Evolutionary conservation across 2,113 vertebrate genomes (phyloP).

Genomic region (Uropsilus gracilis): DNA sequence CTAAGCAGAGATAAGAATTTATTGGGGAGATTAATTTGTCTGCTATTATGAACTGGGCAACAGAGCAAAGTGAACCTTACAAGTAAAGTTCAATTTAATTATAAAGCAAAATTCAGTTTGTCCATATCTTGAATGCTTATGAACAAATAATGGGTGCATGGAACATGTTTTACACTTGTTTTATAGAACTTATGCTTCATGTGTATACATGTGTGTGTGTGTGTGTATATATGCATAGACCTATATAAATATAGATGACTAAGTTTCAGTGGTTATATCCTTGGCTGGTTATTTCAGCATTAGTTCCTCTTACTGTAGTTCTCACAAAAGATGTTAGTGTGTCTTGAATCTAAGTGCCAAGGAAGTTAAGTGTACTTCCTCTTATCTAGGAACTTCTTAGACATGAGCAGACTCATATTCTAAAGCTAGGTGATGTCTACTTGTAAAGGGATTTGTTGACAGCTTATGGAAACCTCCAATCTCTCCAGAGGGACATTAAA

Average conservation of each 20-base stretch:
- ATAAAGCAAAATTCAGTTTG: no score
- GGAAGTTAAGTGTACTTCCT: not conserved
- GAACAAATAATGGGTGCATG: conserved; percentile 35
- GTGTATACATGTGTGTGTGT: not conserved
- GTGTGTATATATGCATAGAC: not conserved
- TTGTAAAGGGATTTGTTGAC: not conserved
- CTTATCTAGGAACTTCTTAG: not conserved
- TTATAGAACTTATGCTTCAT: not conserved
- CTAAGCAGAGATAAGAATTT: conserved; percentile 25
- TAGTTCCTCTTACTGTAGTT: conserved; percentile 26
- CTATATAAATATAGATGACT: conserved; percentile 21
- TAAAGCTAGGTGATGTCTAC: not conserved
- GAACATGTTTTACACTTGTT: conserved; percentile 27
- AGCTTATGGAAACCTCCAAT: not conserved
- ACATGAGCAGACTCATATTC: not conserved
- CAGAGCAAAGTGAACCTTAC: not conserved
- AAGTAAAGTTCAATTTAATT: conserved; percentile 36
- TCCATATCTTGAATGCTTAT: conserved; percentile 15
- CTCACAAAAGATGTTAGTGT: not conserved
- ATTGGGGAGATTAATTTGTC: conserved; percentile 30
- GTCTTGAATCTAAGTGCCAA: not conserved
- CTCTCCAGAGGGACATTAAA: not conserved
- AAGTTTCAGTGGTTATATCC: not conserved
- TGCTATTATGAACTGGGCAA: not conserved
- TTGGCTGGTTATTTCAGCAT: conserved; percentile 1